phyloP scores from a whole-genome alignment of 1,140 invertebrate species.

The Drosophila seguyi region DNA sequence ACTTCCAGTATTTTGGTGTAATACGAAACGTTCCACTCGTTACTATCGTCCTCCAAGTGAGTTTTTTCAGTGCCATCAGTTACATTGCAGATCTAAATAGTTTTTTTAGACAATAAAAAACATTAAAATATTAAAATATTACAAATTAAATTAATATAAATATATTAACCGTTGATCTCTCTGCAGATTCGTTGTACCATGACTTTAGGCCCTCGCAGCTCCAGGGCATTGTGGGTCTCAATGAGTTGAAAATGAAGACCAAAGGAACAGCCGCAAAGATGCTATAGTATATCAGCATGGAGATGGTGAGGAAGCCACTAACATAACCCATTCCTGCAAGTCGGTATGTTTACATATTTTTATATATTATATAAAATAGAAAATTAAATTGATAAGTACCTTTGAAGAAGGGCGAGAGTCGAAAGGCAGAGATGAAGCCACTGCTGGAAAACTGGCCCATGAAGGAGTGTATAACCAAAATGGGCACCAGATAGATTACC shows the following conservation, averaged over 20 bases:
- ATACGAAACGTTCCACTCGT: neutral
- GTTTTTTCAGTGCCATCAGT: neutral
- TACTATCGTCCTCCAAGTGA: neutral
- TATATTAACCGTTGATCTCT: conserved; percentile 31
- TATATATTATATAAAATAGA: neutral
- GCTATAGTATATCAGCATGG: conserved; percentile 61
- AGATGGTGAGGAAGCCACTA: conserved; percentile 53
- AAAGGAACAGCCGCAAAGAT: conserved; percentile 72
- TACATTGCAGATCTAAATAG: conserved; percentile 38
- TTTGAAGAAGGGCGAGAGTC: conserved; percentile 79
- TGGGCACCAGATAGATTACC: conserved; percentile 65
- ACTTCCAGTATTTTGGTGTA: conserved; percentile 25
- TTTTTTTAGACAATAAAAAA: neutral
- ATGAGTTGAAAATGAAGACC: conserved; percentile 63
- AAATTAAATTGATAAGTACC: conserved; percentile 39
- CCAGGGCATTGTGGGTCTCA: conserved; percentile 75
- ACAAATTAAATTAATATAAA: neutral
- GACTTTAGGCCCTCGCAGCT: conserved; percentile 61
- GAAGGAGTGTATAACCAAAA: conserved; percentile 77
- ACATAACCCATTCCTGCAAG: conserved; percentile 76
- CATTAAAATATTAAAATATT: no score
- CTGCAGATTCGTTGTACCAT: conserved; percentile 10
- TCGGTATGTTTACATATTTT: neutral
- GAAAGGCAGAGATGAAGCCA: conserved; percentile 78
- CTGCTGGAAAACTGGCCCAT: conserved; percentile 82